These are phyloP conservation scores for Noctilio leporinus DNA, from an alignment of 2,113 vertebrate species.

Conservation along the genomic window DNA sequence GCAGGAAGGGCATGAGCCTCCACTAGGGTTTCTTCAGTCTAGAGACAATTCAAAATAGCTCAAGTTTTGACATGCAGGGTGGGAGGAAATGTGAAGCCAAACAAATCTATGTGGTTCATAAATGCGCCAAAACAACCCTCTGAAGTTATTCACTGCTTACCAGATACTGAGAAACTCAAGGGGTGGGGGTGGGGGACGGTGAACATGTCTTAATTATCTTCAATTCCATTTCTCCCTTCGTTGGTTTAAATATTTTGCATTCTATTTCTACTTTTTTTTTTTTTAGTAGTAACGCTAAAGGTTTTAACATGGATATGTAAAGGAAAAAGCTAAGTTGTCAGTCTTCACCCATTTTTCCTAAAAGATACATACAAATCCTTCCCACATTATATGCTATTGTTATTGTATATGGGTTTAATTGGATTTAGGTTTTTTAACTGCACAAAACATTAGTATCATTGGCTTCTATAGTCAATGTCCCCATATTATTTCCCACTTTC, in stretches of 20 bases:
- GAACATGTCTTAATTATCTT: background rate
- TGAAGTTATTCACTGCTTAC: background rate
- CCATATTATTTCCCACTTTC: background rate
- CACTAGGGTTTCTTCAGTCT: background rate
- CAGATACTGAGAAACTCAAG: background rate
- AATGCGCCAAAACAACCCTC: background rate
- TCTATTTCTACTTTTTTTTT: background rate
- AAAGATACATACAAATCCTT: background rate
- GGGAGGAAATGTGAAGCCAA: background rate
- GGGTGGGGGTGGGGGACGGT: background rate
- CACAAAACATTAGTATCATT: background rate
- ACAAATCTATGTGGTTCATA: background rate
- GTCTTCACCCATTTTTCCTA: background rate
- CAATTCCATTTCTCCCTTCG: background rate
- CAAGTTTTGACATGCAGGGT: background rate
- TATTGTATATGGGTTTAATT: background rate
- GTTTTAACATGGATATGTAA: background rate
- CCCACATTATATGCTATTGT: background rate
- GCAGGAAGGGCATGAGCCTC: background rate
- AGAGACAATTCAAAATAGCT: background rate
- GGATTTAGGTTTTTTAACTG: background rate
- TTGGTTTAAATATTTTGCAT: background rate
- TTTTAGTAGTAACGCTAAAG: background rate
- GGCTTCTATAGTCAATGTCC: background rate
- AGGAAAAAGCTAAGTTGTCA: background rate